Base-by-base conservation (phyloP, 2,797 vertebrate species). In the Artibeus jamaicensis region DNA sequence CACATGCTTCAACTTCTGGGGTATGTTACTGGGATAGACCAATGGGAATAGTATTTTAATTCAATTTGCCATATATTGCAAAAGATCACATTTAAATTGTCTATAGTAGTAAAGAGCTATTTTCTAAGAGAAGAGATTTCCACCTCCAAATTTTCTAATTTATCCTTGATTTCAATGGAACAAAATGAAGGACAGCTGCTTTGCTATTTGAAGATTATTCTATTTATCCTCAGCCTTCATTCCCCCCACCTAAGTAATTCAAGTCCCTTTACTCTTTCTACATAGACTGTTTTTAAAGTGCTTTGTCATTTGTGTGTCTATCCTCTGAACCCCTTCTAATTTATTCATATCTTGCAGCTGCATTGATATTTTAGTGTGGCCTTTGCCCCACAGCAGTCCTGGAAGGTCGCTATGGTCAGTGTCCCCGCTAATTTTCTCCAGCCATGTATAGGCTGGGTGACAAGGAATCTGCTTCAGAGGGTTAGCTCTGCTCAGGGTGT, bases 391-490 rank as follows among this genome's bases (percentile, higher is more conserved):
- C 11, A 85, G 42, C 14, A 42, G 91, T 86, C 62, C 73, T 94
- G 67, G 55, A 15, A 87, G 88, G 92, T 88, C 90, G 85, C n/a
- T 16, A 2, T 50, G n/a, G 76, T 91, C 53, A 85, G 9, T 91
- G 79, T 87, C 70, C 8, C 22, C 53, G 77, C 83, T 95, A 94
- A 78, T 95, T 88, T 96, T 97, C 95, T 68, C 46, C 26, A 91
- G 15, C 22, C 59, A 53, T 81, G 44, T 74, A 32, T 48, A 57
- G 62, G 6, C 7, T 89, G 22, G 48, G 22, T 91, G 90, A 96
- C 86, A 94, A 74, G 59, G 34, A 16, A 85, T 34, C 48, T 65
- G 42, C 59, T 87, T 87, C 79, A 93, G 85, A 77, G 44, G 19
- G 14, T 53, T 67, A 71, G 22, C n/a, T 82, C 50, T 70, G 74